Base-by-base conservation (phyloP, 2,113 vertebrate species). In the Tragelaphus imberbis region DNA sequence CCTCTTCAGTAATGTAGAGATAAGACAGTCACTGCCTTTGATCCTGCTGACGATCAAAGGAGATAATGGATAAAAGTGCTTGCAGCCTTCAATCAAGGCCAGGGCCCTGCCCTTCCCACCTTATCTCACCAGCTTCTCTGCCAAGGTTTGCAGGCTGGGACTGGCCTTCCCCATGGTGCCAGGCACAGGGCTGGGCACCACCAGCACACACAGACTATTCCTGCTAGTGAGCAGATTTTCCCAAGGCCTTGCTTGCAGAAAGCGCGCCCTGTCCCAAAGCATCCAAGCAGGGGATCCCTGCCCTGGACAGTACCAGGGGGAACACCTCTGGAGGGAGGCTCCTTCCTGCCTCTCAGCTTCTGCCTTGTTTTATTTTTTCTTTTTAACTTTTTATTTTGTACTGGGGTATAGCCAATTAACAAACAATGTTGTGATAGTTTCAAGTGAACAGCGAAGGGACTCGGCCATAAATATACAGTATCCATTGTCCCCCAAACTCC, bases 81-180 rank as follows among this genome's bases (percentile, higher is more conserved):
- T 9, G 3, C 58, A 94, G 85, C 85, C 91, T 92, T 96, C 80
- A 53, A 16, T 84, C 87, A 63, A 95, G 75, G 90, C 90, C 23
- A 0, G 95, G 91, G 77, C 95, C 93, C 95, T 93, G 96, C 88
- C 94, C 97, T 94, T 97, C 82, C 96, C 82, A 77, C 96, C 91
- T 97, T 98, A 98, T 98, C 97, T 92, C 51, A n/a, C 59, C 87
- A 17, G 88, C 25, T 75, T 55, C 85, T n/a, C 90, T 92, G 97
- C 97, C 98, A 98, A 91, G 85, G 82, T 94, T 97, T 96, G 82
- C 97, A 98, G 95, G 97, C 96, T 88, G 82, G 55, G 86, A 97
- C 97, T 80, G 85, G 94, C 96, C 94, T 94, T 95, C 68, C 56
- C 61, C 33, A 9, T 2, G 51, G 77, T 95, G 94, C 98, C 94